phyloP scores from a whole-genome alignment of 2,888 invertebrate genomes.

The Lithophane semibrunnea region DNA sequence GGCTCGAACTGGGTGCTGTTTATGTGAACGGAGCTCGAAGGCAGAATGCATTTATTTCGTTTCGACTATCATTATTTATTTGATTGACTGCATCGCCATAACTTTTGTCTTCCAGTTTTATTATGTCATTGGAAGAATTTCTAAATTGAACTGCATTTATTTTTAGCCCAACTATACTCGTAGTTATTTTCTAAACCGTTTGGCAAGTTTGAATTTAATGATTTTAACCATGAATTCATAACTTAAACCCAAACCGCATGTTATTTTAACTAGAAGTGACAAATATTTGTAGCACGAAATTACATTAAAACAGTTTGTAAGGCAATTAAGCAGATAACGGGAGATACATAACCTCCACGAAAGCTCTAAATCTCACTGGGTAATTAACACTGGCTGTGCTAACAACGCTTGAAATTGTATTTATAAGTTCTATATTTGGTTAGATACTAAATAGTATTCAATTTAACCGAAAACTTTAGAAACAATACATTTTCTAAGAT shows the following conservation, averaged over 20 bases:
- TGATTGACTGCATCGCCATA: not conserved
- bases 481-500: conserved; percentile 8
- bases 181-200: not conserved
- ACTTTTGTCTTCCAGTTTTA: conserved; percentile 1
- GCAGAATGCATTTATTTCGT: conserved; percentile 22
- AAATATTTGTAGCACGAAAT: conserved; percentile 57
- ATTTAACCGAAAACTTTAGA: conserved; percentile 17
- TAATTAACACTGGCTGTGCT: conserved; percentile 73
- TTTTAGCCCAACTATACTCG: not conserved
- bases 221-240: conserved; percentile 8
- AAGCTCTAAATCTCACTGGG: conserved; percentile 73
- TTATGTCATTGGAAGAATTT: not conserved
- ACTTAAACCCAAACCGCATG: conserved; percentile 18
- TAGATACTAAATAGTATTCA: conserved; percentile 31
- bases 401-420: conserved; percentile 62
- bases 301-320: conserved; percentile 58
- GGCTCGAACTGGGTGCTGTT: conserved; percentile 15
- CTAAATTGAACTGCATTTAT: not conserved
- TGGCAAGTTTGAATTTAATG: not conserved
- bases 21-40: conserved; percentile 4
- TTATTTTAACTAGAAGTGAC: conserved; percentile 44
- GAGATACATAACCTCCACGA: conserved; percentile 72
- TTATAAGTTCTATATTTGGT: conserved; percentile 36
- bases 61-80: conserved; percentile 26
- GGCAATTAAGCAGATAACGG: conserved; percentile 71